Evolutionary conservation across 1,140 invertebrate genomes (phyloP), one percentile per base, ranked within the genome.

Genomic region (Aphelinus atriplicis): DNA sequence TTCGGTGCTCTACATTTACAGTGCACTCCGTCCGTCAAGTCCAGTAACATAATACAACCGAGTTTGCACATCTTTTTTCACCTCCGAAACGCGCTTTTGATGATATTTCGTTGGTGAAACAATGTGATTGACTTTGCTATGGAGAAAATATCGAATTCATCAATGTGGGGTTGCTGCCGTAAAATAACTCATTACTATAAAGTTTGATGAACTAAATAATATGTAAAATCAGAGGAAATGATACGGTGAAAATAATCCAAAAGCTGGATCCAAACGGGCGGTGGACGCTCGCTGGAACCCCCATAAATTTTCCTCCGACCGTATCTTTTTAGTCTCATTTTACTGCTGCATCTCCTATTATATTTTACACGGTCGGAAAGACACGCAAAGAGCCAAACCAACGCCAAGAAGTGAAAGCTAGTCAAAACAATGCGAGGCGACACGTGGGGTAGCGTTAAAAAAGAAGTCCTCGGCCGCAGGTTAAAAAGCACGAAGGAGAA

Each of bases 391-490:
- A 65, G 65, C 65, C 50, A 64, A 69, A 64, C 73, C 63, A 70
- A 78, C 74, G 77, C 75, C 75, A 77, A 26, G 26, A 26, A 71
- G 83, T 79, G 84, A 85, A 86, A 86, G 84, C 84, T 80, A 77
- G 46, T 3, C 77, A 79, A 83, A 83, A 85, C 85, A 85, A 85
- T 82, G 80, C 80, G 46, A 79, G 66, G 75, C 79, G 81, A 77
- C 63, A 70, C 68, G 60, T 9, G 53, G 70, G 63, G 46, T 58
- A 66, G 43, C 42, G 46, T 73, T 57, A 61, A 73, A 66, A 73
- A 61, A 66, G 5, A 51, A 43, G 51, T 43, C 26, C 46, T n/a
- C 45, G 45, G 42, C 7, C 7, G 42, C 2, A 3, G 5, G 45
- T 9, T 9, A 42, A 71, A 56, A 56, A 65, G 58, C 5, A 70